Conservation (phyloP, 2,797 vertebrate species). For the Darevskia mixta region DNA sequence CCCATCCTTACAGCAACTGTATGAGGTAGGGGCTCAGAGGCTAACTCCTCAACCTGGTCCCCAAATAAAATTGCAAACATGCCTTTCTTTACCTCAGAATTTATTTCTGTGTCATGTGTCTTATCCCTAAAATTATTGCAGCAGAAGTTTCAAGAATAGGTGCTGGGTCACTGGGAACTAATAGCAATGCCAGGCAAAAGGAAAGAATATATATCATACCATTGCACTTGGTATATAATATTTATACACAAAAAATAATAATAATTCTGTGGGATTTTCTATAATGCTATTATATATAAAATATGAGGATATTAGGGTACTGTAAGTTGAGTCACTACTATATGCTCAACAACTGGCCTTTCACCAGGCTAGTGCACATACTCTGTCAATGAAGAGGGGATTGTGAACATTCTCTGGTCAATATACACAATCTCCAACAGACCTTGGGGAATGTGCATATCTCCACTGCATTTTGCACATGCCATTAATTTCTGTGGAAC, state of each 20-base stretch:
- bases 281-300: too few species aligned
- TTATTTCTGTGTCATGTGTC: background rate
- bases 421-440: too few species aligned
- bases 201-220: background rate
- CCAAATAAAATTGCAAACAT: background rate
- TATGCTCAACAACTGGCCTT: too few species aligned
- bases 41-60: background rate
- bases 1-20: background rate
- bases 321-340: too few species aligned
- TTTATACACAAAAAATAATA: too few species aligned
- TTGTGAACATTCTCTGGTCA: too few species aligned
- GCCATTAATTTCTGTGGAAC: background rate
- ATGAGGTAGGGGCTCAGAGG: background rate
- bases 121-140: background rate
- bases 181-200: background rate
- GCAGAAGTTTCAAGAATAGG: background rate
- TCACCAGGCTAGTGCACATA: too few species aligned
- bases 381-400: too few species aligned
- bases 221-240: background rate
- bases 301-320: too few species aligned
- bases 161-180: background rate
- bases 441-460: too few species aligned
- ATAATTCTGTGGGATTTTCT: background rate
- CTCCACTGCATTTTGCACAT: too few species aligned
- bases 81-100: background rate